Evolutionary conservation across 2,888 invertebrate species (phyloP).

Genomic region (Conus canariensis): DNA sequence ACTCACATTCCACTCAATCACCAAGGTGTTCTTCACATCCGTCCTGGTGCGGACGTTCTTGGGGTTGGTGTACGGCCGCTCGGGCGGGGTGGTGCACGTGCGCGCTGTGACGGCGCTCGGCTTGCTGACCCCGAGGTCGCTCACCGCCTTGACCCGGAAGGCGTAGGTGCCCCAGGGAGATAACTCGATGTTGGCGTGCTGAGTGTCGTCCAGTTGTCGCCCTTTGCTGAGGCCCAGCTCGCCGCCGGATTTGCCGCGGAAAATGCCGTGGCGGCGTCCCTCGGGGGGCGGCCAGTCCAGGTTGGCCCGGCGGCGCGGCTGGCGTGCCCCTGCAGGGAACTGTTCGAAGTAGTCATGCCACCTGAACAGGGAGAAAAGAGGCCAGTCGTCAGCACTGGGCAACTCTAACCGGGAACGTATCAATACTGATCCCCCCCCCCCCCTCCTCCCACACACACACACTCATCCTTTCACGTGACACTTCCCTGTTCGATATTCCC

Average conservation of each 20-base stretch:
- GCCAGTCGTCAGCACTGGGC: too few species aligned
- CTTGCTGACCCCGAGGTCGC: conserved; percentile 76
- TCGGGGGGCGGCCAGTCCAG: not conserved
- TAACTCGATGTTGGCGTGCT: conserved; percentile 61
- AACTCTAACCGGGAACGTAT: too few species aligned
- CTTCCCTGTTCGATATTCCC: too few species aligned
- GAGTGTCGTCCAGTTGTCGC: not conserved
- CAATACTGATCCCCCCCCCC: too few species aligned
- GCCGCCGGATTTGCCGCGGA: not conserved
- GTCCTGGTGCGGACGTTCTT: conserved; percentile 75
- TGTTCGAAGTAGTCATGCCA: conserved; percentile 36
- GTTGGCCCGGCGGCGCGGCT: not conserved
- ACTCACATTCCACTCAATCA: conserved; percentile 77
- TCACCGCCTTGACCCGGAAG: conserved; percentile 76
- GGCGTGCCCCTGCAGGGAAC: conserved; percentile 11
- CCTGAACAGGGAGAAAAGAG: not conserved
- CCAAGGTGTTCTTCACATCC: conserved; percentile 73
- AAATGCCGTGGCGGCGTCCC: not conserved
- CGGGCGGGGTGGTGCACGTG: conserved; percentile 72
- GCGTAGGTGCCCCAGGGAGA: conserved; percentile 77
- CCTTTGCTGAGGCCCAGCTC: not conserved
- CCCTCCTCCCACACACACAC: too few species aligned
- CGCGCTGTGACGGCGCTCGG: conserved; percentile 71
- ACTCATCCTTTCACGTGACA: too few species aligned
- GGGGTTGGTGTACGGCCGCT: conserved; percentile 74